Conservation (phyloP, 1,140 invertebrate genomes). For the Pogonomyrmex barbatus region DNA sequence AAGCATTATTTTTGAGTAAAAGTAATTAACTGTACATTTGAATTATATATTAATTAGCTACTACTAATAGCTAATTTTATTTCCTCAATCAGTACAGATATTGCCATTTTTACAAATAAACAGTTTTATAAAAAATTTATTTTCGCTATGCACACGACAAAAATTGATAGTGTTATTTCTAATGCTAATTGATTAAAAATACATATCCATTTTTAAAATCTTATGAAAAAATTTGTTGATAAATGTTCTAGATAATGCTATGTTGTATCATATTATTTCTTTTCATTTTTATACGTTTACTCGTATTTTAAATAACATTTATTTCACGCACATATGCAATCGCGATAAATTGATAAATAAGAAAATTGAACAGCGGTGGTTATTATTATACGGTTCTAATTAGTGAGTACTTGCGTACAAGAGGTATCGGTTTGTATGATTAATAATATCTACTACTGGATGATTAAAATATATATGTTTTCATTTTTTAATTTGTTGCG, state of each 20-base stretch:
- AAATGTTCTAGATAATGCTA: background rate
- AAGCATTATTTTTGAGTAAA: background rate
- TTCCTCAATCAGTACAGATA: background rate
- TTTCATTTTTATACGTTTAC: background rate
- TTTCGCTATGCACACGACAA: background rate
- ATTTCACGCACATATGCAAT: background rate
- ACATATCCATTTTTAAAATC: background rate
- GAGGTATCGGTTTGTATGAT: constrained; percentile 48
- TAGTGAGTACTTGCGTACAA: constrained; percentile 29
- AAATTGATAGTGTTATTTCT: background rate
- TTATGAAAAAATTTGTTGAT: background rate
- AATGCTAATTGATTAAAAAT: no score
- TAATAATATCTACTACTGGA: constrained; percentile 29
- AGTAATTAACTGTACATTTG: background rate
- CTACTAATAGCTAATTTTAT: background rate
- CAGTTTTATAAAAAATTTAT: background rate
- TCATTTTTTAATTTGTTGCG: constrained; percentile 41
- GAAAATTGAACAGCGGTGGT: background rate
- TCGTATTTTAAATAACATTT: constrained; percentile 14
- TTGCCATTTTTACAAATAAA: background rate
- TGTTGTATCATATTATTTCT: background rate
- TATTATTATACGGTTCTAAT: constrained; percentile 44
- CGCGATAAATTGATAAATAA: constrained; percentile 12
- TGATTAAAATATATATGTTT: constrained; percentile 24
- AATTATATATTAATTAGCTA: background rate